phyloP scores from a whole-genome alignment of 2,113 vertebrate species.

The Xenopus borealis region DNA sequence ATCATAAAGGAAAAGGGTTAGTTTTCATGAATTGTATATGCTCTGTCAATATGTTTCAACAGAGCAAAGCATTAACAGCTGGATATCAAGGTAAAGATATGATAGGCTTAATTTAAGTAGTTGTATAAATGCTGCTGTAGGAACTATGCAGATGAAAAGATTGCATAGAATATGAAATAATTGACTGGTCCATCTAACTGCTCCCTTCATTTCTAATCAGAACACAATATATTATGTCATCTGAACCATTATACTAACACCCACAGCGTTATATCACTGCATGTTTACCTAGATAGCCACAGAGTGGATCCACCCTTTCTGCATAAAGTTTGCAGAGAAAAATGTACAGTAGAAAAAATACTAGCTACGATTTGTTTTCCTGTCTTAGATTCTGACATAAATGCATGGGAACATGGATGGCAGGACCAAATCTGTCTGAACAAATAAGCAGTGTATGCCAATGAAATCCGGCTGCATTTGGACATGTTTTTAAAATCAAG shows the following conservation, averaged over 20 bases:
- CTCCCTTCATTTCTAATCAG: neutral
- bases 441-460: too few relatives aligned
- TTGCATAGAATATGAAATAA: constrained; percentile 25
- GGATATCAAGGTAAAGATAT: constrained; percentile 23
- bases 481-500: too few relatives aligned
- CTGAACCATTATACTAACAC: neutral
- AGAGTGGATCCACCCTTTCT: constrained; percentile 25
- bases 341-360: too few relatives aligned
- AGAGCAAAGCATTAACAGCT: neutral
- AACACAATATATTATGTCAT: constrained; percentile 11
- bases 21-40: too few relatives aligned
- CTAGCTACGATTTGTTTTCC: too few relatives aligned
- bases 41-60: constrained; percentile 1
- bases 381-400: too few relatives aligned
- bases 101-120: constrained; percentile 20
- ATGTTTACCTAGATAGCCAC: constrained; percentile 11
- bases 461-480: too few relatives aligned
- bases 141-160: constrained; percentile 28
- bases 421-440: too few relatives aligned
- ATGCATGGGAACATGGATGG: too few relatives aligned
- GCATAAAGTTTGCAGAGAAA: constrained; percentile 20
- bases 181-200: neutral
- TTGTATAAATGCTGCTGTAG: constrained; percentile 28
- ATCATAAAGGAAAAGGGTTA: too few relatives aligned
- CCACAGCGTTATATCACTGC: neutral